phyloP scores from a whole-genome alignment of 1,140 invertebrate species.

The Pararge aegeria region DNA sequence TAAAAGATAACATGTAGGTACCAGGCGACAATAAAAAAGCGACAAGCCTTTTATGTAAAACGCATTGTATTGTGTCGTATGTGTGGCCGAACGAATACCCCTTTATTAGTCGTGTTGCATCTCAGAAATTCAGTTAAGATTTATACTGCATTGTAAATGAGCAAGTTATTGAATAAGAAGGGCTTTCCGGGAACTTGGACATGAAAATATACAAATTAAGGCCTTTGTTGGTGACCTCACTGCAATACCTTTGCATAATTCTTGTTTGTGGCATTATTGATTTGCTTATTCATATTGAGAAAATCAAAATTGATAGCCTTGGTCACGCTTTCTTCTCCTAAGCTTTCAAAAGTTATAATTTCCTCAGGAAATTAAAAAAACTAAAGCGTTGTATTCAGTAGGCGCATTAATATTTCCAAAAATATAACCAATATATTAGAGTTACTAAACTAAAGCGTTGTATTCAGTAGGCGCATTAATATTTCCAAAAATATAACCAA shows the following conservation, averaged over 20 bases:
- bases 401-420: no score
- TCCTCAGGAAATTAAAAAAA: no score
- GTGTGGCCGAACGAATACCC: slow-evolving; percentile 45
- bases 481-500: no score
- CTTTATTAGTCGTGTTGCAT: slow-evolving; percentile 39
- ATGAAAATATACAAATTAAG: slow-evolving; percentile 1
- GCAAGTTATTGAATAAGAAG: slow-evolving; percentile 18
- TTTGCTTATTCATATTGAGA: not conserved
- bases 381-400: no score
- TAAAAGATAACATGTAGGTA: slow-evolving; percentile 60
- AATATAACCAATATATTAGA: no score
- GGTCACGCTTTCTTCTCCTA: no score
- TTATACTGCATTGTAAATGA: slow-evolving; percentile 38
- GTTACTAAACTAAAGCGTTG: no score
- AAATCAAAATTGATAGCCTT: not conserved
- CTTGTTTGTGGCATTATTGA: not conserved
- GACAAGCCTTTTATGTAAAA: slow-evolving; percentile 60
- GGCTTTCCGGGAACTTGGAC: slow-evolving; percentile 13
- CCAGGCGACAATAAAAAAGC: slow-evolving; percentile 61
- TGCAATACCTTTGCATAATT: not conserved
- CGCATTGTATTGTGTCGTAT: slow-evolving; percentile 62
- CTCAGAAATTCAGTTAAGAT: slow-evolving; percentile 31
- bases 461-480: no score
- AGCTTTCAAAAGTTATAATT: no score
- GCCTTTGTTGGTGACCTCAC: not conserved